Base-by-base conservation (phyloP, 2,113 vertebrate genomes). In the Peromyscus maniculatus region DNA sequence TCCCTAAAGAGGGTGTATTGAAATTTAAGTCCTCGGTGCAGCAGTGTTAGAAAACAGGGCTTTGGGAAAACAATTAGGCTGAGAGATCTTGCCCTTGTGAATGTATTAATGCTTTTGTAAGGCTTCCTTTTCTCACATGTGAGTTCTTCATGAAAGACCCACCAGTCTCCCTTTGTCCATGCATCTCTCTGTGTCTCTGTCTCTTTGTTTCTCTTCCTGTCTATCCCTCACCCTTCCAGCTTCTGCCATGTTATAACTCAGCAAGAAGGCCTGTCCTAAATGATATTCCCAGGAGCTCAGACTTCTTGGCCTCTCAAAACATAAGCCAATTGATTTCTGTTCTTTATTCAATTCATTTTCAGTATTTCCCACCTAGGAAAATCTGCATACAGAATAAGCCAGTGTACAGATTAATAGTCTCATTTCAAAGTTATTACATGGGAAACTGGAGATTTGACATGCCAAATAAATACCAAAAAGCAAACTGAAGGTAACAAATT, bases 401-500 rank as follows among this genome's bases (percentile, higher is more conserved):
- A 46, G 0, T 3, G 6, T 55, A 31, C 57, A 91, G 49, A 92
- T 88, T 80, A 93, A 87, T 96, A 83, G 22, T 87, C 89, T 95
- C 43, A 86, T 67, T 93, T 92, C 52, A n/a, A 93, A 94, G 52
- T 89, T 91, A 84, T 89, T 92, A 79, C 28, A 57, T 77, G n/a
- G 43, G 79, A 93, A 94, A 55, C 66, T 92, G 10, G 90, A 96
- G 21, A 84, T 83, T 86, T 86, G n/a, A 59, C 31, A 77, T 94
- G 62, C 5, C 46, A 87, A 64, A 66, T 83, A 87, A 93, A 74
- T 91, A 84, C 78, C 91, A 64, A 67, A 96, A 95, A 87, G 19
- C 59, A 90, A 95, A 78, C n/a, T 93, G n/a, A 88, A 75, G 77
- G 26, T 93, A 91, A 87, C 74, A 89, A 87, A 55, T 94, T 49